Evolutionary conservation across 2,888 invertebrate genomes (phyloP).

Genomic region (Temnothorax rugatulus): DNA sequence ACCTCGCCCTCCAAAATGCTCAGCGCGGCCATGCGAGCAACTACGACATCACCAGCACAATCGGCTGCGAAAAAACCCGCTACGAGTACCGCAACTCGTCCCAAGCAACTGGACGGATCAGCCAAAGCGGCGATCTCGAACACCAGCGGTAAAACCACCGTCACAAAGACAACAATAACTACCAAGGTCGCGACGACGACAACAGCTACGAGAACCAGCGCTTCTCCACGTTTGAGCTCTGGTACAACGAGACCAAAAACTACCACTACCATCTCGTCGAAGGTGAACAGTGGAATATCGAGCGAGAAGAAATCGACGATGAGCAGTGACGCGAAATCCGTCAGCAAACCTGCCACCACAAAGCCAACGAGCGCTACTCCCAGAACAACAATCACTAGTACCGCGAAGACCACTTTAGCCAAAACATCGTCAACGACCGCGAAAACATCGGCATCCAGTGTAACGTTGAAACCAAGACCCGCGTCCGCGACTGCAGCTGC

Average conservation of each 20-base stretch:
- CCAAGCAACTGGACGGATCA: slow-evolving; percentile 75
- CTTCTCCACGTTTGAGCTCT: slow-evolving; percentile 55
- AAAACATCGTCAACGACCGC: slow-evolving; percentile 71
- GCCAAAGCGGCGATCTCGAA: slow-evolving; percentile 65
- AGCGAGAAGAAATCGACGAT: slow-evolving; percentile 87
- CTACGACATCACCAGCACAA: slow-evolving; percentile 48
- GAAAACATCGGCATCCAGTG: slow-evolving; percentile 68
- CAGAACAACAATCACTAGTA: slow-evolving; percentile 65
- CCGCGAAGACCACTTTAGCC: slow-evolving; percentile 63
- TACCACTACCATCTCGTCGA: slow-evolving; percentile 53
- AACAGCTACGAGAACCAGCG: slow-evolving; percentile 61
- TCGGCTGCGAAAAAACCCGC: slow-evolving; percentile 62
- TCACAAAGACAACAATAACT: slow-evolving; percentile 62
- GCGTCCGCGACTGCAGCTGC: slow-evolving; percentile 66
- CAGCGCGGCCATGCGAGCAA: slow-evolving; percentile 65
- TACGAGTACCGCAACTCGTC: slow-evolving; percentile 65
- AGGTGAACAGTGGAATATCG: slow-evolving; percentile 67
- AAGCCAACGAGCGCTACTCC: slow-evolving; percentile 66
- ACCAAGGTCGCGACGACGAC: slow-evolving; percentile 70
- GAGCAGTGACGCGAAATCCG: slow-evolving; percentile 88
- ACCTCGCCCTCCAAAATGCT: slow-evolving; percentile 79
- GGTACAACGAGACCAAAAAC: slow-evolving; percentile 48
- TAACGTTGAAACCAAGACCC: slow-evolving; percentile 69
- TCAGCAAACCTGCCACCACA: slow-evolving; percentile 67
- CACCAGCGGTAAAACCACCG: slow-evolving; percentile 68